phyloP scores from a whole-genome alignment of 2,113 vertebrate genomes.

The Strix aluco region DNA sequence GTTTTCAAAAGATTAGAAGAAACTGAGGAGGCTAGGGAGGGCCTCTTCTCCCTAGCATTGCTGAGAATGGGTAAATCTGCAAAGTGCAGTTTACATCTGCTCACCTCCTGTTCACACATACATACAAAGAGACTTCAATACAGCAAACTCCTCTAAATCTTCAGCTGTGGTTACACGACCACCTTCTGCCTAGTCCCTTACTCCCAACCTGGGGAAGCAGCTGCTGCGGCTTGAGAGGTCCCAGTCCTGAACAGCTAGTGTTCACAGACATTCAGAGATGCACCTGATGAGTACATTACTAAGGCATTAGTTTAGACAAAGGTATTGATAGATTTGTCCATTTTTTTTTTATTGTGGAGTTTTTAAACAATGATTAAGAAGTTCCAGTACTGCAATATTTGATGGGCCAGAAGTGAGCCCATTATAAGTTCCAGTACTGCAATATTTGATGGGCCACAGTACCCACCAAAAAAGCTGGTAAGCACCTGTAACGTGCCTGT shows the following conservation, averaged over 20 bases:
- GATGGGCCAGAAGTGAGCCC: background rate
- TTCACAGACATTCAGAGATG: background rate
- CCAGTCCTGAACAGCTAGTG: background rate
- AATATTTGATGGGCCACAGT: background rate
- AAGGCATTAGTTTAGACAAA: background rate
- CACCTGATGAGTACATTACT: background rate
- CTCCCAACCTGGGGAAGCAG: background rate
- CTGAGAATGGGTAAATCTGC: background rate
- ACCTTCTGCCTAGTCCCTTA: background rate
- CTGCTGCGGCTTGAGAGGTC: background rate
- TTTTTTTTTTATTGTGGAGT: background rate
- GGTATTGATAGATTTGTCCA: background rate
- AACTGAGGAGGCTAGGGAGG: accelerated
- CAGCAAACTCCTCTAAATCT: background rate
- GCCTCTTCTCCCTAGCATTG: background rate
- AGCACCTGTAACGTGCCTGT: accelerated
- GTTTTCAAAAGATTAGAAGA: background rate
- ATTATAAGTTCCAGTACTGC: background rate
- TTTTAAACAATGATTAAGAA: background rate
- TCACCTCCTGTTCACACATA: background rate
- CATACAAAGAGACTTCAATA: background rate
- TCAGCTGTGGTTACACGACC: background rate
- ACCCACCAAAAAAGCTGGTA: background rate
- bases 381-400: background rate
- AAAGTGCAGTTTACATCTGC: background rate